Percentiles rank a stretch among this genome's conserved stretches.
Conservation (phyloP, 1,140 invertebrate species). For the Frieseomelitta varia region DNA sequence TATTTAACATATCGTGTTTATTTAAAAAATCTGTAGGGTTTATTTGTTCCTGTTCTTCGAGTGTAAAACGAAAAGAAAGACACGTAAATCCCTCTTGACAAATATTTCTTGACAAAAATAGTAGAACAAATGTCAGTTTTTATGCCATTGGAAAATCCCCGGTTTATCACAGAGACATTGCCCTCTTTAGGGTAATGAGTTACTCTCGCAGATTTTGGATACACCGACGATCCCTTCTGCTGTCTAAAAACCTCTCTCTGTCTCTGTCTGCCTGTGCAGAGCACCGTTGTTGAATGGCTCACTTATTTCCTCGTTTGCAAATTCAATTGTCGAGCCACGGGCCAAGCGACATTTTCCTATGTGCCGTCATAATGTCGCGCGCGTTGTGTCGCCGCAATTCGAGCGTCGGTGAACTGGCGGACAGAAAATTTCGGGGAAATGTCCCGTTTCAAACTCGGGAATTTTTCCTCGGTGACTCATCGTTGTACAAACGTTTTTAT, state of each 20-base stretch:
- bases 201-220: constrained; percentile 1
- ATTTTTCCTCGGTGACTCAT: background rate
- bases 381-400: background rate
- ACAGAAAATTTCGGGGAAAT: no score
- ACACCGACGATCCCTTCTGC: background rate
- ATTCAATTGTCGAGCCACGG: constrained; percentile 2
- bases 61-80: background rate
- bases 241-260: background rate
- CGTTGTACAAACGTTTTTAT: background rate
- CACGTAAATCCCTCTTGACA: background rate
- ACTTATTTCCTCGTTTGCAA: background rate
- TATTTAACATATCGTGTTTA: no score
- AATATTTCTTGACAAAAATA: background rate
- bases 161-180: background rate
- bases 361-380: background rate
- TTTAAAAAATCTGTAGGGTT: no score
- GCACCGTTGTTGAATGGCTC: background rate
- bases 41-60: background rate
- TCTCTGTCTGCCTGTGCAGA: no score
- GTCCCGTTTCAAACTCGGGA: background rate
- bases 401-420: background rate
- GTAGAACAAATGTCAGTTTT: background rate
- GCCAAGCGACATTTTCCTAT: background rate
- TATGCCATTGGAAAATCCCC: background rate
- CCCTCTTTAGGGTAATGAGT: background rate